A percentile compares a stretch with the other conserved stretches of the same genome.
phyloP scores from a whole-genome alignment of 30 jellyfish, hydroid and myxozoan species.

The Aurelia sp. region DNA sequence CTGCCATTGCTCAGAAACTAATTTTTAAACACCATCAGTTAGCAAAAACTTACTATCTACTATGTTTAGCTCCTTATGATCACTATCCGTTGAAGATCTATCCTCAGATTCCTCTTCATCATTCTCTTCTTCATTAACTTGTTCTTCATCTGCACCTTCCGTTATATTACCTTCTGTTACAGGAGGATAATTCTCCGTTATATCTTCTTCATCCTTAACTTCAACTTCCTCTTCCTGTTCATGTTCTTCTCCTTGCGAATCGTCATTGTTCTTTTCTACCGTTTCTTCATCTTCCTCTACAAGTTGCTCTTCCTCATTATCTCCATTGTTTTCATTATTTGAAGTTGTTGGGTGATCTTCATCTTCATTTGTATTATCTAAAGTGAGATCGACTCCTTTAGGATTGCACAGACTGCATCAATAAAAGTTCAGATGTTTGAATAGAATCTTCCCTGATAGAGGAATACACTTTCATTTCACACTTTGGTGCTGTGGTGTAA shows the following conservation, averaged over 20 bases:
- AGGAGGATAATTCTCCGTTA: background rate
- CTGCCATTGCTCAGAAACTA: too few species aligned
- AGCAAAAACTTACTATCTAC: background rate
- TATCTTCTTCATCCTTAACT: background rate
- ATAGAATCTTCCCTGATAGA: too few species aligned
- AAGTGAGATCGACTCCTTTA: too few species aligned
- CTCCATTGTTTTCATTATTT: background rate
- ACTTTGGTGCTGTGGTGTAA: too few species aligned
- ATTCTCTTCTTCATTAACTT: slow-evolving; percentile 3
- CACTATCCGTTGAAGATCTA: background rate
- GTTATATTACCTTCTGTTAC: background rate
- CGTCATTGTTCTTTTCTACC: background rate
- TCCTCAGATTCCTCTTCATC: slow-evolving; percentile 1
- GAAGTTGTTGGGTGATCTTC: too few species aligned
- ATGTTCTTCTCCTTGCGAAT: background rate
- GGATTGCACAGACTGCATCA: too few species aligned
- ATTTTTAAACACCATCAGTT: too few species aligned
- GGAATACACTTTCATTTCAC: too few species aligned
- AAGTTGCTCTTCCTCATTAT: background rate
- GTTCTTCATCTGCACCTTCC: background rate
- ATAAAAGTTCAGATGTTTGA: too few species aligned
- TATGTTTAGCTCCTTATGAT: background rate
- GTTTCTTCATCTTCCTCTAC: background rate
- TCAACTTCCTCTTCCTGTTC: background rate
- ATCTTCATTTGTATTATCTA: too few species aligned